phyloP scores from a whole-genome alignment of 2,113 vertebrate genomes.

The Catharus fuscescens region DNA sequence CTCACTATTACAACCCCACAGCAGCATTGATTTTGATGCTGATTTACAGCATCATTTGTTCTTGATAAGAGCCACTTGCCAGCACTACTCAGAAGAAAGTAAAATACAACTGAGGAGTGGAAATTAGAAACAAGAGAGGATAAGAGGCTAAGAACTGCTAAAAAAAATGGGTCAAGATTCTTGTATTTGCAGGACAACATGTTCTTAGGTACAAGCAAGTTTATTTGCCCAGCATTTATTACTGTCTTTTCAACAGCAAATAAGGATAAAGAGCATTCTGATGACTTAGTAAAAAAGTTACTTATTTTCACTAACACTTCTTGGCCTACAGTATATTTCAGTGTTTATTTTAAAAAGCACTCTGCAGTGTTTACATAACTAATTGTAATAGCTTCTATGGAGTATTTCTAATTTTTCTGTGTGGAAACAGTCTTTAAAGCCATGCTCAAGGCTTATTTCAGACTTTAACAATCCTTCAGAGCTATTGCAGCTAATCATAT shows the following conservation, averaged over 20 bases:
- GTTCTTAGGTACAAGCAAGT: not conserved
- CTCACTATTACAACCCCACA: slow-evolving; percentile 39
- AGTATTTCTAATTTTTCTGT: not conserved
- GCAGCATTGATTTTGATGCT: slow-evolving; percentile 61
- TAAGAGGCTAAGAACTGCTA: not conserved
- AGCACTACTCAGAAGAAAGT: slow-evolving; percentile 46
- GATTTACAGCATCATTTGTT: slow-evolving; percentile 71
- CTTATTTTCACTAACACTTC: not conserved
- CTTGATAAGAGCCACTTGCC: slow-evolving; percentile 62
- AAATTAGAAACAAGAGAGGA: slow-evolving; percentile 51
- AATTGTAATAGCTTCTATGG: slow-evolving; percentile 4
- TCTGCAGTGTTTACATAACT: slow-evolving; percentile 10
- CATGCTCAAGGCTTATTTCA: slow-evolving; percentile 8
- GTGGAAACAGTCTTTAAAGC: slow-evolving; percentile 23
- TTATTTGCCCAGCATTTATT: not conserved
- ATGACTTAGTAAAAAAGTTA: not conserved
- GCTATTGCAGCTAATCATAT: not conserved
- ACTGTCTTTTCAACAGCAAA: not conserved
- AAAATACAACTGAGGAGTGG: slow-evolving; percentile 56
- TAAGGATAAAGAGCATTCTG: not conserved
- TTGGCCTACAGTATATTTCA: not conserved
- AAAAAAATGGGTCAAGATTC: not conserved
- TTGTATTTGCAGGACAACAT: not conserved
- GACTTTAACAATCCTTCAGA: slow-evolving; percentile 7
- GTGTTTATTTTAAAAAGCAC: slow-evolving; percentile 10